Evolutionary conservation across 2,797 vertebrate genomes (phyloP), one percentile per base, ranked within the genome.

Genomic region (Percopsis omiscomaycus): DNA sequence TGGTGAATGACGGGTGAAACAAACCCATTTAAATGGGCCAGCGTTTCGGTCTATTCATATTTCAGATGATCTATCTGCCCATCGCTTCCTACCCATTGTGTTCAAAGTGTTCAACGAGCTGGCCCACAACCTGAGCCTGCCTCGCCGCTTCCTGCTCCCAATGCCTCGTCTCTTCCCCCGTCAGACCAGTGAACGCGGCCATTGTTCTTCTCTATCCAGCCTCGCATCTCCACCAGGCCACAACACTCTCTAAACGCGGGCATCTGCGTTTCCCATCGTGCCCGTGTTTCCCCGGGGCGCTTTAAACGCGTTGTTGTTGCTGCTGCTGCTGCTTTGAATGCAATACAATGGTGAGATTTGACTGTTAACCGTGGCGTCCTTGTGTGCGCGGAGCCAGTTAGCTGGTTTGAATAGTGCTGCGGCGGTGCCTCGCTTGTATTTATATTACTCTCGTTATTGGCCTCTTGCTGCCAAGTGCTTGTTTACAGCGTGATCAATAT

Each of bases 81-180:
- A 22, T 22, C 22, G 22, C 22, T 22, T 22, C 22, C 22, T 22
- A 22, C 22, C 22, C 22, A 22, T 22, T 22, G 22, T 22, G 22
- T 22, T 68, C 4, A 48, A 50, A 50, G 8, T 5, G 3, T 48
- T 1, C 6, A 32, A 52, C 50, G 59, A 51, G 51, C 57, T 75
- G 52, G 53, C 57, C 62, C 52, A 50, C 69, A 42, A 60, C 55
- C 22, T 69, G 45, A 66, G 12, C 51, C 46, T 52, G 58, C 59
- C 15, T 5, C 30, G 49, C 47, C 70, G 65, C 66, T 85, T 88
- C 83, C 79, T 83, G 73, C 59, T 73, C 55, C 64, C 76, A 80
- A 79, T 83, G 32, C 61, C 32, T 82, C 75, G 74, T 83, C 78
- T 71, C 22, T 22, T 46, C 37, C 60, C 22, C 56, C 66, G 55